phyloP scores from a whole-genome alignment of 2,797 vertebrate genomes.

The Neomorphus geoffroyi region DNA sequence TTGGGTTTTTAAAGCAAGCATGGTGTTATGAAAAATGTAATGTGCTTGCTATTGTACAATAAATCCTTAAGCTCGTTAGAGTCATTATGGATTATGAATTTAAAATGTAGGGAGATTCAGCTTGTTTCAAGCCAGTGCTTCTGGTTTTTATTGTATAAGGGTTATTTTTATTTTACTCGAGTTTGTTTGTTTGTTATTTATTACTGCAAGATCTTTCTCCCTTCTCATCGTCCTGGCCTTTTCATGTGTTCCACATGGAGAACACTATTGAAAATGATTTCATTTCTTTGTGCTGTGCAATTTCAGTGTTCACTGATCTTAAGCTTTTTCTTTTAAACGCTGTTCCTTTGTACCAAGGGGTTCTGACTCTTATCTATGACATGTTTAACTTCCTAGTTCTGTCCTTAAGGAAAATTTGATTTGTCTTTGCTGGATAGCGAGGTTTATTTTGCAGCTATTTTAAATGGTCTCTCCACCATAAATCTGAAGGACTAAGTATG shows the following conservation, averaged over 20 bases:
- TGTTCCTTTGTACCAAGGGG: neutral
- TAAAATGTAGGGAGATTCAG: neutral
- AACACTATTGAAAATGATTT: neutral
- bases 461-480: neutral
- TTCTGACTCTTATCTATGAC: neutral
- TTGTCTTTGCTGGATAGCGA: neutral
- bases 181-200: neutral
- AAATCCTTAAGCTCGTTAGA: neutral
- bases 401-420: neutral
- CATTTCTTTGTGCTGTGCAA: neutral
- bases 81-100: neutral
- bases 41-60: neutral
- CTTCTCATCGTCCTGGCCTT: neutral
- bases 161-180: neutral
- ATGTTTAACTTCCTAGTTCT: neutral
- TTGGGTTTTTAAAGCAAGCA: neutral
- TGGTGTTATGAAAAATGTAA: neutral
- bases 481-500: neutral
- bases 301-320: neutral
- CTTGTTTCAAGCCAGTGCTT: neutral
- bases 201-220: neutral
- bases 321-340: neutral
- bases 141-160: neutral
- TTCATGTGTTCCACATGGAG: neutral
- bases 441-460: neutral